Base-by-base conservation (phyloP, 2,113 vertebrate species). In the Phoxinus phoxinus region DNA sequence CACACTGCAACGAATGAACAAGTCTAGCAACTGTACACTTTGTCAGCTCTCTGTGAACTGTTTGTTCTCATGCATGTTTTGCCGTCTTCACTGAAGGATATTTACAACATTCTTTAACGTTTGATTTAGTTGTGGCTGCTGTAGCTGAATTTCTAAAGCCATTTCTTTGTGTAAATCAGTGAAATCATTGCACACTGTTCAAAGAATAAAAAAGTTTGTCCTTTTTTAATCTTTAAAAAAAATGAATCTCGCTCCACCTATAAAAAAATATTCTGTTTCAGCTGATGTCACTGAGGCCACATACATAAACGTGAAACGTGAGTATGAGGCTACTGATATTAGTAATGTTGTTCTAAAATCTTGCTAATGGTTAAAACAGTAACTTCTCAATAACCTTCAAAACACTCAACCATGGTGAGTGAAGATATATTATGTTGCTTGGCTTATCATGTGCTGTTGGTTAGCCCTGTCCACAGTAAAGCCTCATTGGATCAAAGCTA, bases 1-100 rank as follows among this genome's bases (percentile, higher is more conserved):
- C 10, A 25, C 27, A 17, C 46, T 21, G 58, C 67, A 74, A 21
- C 4, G 71, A 46, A 41, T 27, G 21, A 84, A 81, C 41, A 48
- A 12, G 63, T 75, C 65, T n/a, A 35, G 25, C 58, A 77, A 76
- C 75, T 25, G 76, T 51, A 75, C 4, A 27, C 11, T 44, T 81
- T 77, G 35, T 30, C 4, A 19, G 75, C 32, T 46, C 32, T 27
- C 15, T 53, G 25, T 46, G 59, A 48, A 53, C 56, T 13, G 56
- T 80, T 59, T 80, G 77, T 41, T 61, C 53, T 76, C 12, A 3
- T 53, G 46, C 13, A n/a, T 79, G 77, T 11, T 25, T 13, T 59
- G 21, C 17, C 17, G 2, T 78, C 11, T 74, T 27, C 2, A 27
- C 44, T 48, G 12, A 48, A 75, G 6, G 3, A 51, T 75, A 48